Percentiles rank a stretch among this genome's conserved stretches.
Evolutionary conservation across 2,797 vertebrate species (phyloP).

Genomic region (Cyprinella venusta): DNA sequence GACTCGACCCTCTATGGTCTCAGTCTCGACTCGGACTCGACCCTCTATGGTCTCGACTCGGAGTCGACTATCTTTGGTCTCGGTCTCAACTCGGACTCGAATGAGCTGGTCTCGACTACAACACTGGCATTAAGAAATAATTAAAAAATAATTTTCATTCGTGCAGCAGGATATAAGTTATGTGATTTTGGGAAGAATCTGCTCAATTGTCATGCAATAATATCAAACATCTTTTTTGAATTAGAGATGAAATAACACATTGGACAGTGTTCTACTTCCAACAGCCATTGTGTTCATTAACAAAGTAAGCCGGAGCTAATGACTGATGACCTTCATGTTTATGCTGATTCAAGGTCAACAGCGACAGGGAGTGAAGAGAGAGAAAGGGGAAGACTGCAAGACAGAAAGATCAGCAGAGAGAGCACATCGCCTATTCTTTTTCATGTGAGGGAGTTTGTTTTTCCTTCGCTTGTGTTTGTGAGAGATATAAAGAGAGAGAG

Average conservation of each 20-base stretch:
- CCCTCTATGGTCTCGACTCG: no score
- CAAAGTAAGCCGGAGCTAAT: background rate
- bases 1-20: no score
- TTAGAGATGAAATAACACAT: background rate
- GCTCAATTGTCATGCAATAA: no score
- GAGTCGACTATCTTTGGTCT: no score
- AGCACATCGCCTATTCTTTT: constrained; percentile 9
- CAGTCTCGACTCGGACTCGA: no score
- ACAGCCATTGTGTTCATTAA: background rate
- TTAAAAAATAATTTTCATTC: background rate
- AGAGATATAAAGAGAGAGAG: background rate
- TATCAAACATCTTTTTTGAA: no score
- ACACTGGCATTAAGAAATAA: no score
- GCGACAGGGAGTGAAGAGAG: background rate
- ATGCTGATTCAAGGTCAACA: background rate
- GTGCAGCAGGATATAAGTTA: background rate
- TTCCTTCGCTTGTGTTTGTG: background rate
- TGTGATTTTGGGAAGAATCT: background rate
- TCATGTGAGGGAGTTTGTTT: background rate
- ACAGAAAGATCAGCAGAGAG: constrained; percentile 3
- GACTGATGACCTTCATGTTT: background rate
- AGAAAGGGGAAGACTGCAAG: background rate
- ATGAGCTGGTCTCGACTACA: no score
- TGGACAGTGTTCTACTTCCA: background rate
- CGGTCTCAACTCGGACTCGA: no score